Percentiles rank a stretch among this genome's conserved stretches.
These are phyloP conservation scores for Erpetoichthys calabaricus DNA, from an alignment of 2,797 vertebrate genomes.

Conservation along the genomic window DNA sequence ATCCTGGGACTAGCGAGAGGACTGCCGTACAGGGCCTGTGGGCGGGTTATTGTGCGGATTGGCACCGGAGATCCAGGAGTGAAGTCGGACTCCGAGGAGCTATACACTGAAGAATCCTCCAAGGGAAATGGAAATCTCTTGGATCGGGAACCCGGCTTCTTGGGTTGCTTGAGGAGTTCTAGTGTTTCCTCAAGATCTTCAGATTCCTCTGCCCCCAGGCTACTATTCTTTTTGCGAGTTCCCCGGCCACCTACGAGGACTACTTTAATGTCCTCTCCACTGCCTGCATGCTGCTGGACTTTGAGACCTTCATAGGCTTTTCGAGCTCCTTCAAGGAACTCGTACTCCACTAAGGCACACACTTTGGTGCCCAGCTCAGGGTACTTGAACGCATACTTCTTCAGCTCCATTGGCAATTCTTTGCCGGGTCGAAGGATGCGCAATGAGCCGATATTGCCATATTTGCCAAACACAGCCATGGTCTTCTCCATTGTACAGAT, in stretches of 20 bases:
- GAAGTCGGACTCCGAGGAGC: constrained; percentile 15
- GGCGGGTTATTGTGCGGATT: constrained; percentile 22
- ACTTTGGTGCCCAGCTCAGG: constrained; percentile 42
- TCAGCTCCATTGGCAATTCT: constrained; percentile 48
- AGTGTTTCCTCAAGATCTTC: constrained; percentile 12
- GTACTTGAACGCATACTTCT: constrained; percentile 35
- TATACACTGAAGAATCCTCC: constrained; percentile 24
- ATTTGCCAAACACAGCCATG: constrained; percentile 36
- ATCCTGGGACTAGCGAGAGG: constrained; percentile 13
- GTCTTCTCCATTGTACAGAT: constrained; percentile 37
- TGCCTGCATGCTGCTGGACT: constrained; percentile 8
- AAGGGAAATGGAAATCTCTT: constrained; percentile 6
- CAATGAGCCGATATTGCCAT: constrained; percentile 40
- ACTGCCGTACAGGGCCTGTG: constrained; percentile 18
- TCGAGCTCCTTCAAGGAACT: constrained; percentile 41
- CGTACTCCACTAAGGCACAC: constrained; percentile 57
- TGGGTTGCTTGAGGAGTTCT: constrained; percentile 2
- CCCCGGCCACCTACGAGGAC: constrained; percentile 33
- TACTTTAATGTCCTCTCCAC: constrained; percentile 25
- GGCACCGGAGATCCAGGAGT: constrained; percentile 14
- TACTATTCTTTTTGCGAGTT: constrained; percentile 28
- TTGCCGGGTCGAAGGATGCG: constrained; percentile 54
- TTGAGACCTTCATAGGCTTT: constrained; percentile 38
- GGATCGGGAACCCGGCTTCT: constrained; percentile 9
- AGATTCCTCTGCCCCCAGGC: constrained; percentile 13